Evolutionary conservation across 2,888 invertebrate species (phyloP), one percentile per base, ranked within the genome.

Genomic region (Heteromurus nitidus): DNA sequence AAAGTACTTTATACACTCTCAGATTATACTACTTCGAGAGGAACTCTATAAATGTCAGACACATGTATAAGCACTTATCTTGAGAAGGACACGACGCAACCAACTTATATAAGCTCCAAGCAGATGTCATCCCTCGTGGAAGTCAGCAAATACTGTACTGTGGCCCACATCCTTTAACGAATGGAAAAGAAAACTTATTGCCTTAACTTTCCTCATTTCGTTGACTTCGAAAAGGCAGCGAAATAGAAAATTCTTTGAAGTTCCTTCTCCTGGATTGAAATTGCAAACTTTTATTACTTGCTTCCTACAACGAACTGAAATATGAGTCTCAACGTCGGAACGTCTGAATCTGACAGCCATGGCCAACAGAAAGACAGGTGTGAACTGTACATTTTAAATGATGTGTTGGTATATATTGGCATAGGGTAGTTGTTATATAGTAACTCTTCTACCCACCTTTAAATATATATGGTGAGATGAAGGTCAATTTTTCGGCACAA

Each of bases 181-280:
- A 58, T 58, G 11, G 44, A 16, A 47, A 67, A 47, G 20, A 67
- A 67, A 44, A 26, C 44, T 44, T 67, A 31, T 36, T 30, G 47
- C 30, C 67, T 5, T 47, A 67, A 67, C 67, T 67, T 67, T 67
- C 44, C 44, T 67, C 67, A 67, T 67, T 67, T 67, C 47, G 24
- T 28, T 50, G 11, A 58, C 11, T n/a, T 11, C 44, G 47, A 44
- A 67, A 67, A 26, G 67, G 44, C 67, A 67, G n/a, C 18, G 7
- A 47, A 67, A 67, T 47, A 24, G 26, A 11, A 47, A 67, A 67
- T 67, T 62, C 31, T 36, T 30, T 31, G 16, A 31, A 62, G 62
- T 31, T 3, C 30, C 62, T 62, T 31, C 31, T n/a, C n/a, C 22
- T 62, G 22, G 31, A 62, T 62, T 62, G 62, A 62, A 36, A 65